These are phyloP conservation scores for Oncorhynchus keta DNA, from an alignment of 2,113 vertebrate species.

Conservation along the genomic window DNA sequence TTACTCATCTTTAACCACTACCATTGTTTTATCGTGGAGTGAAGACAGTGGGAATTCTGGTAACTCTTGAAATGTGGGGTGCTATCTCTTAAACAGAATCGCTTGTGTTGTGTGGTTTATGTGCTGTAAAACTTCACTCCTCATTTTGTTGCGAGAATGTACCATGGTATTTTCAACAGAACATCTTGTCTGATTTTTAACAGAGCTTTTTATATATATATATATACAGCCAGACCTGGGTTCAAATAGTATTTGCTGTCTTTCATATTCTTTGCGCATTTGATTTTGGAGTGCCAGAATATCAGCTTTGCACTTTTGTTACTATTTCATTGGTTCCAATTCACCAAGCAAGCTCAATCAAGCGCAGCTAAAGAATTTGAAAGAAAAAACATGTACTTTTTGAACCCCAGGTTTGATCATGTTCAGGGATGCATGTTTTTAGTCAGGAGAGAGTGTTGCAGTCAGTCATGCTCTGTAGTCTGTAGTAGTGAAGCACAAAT, in stretches of 20 bases:
- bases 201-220: too few species aligned
- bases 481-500: constrained; percentile 55
- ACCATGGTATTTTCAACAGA: too few species aligned
- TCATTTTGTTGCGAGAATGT: constrained; percentile 36
- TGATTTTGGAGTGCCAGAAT: background rate
- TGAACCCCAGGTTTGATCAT: too few species aligned
- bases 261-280: background rate
- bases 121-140: constrained; percentile 44
- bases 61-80: constrained; percentile 39
- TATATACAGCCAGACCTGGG: too few species aligned
- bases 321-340: too few species aligned
- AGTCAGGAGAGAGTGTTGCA: background rate
- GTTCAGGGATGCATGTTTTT: too few species aligned
- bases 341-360: too few species aligned
- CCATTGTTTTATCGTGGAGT: background rate
- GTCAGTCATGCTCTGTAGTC: constrained; percentile 41
- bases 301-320: too few species aligned
- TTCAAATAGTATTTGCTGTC: background rate
- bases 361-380: too few species aligned
- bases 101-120: constrained; percentile 48
- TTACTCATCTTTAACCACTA: background rate
- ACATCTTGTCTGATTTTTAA: too few species aligned
- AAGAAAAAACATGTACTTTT: too few species aligned
- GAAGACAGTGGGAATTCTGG: constrained; percentile 21
- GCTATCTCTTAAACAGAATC: constrained; percentile 53